Conservation (phyloP, 1,140 invertebrate genomes). For the Chlorops oryzae region DNA sequence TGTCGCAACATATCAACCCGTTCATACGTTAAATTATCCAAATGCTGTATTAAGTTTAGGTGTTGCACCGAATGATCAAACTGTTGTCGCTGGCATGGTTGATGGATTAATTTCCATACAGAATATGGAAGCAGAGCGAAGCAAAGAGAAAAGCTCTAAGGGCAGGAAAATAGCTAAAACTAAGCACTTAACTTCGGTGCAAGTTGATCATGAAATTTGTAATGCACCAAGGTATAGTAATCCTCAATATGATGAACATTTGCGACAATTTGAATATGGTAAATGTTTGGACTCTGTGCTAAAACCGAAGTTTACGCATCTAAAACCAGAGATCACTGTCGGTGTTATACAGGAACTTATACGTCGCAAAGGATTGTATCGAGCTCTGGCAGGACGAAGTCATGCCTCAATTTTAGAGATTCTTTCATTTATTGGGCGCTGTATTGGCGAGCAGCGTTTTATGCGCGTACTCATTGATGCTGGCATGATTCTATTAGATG, state of each 20-base stretch:
- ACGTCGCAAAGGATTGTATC: constrained; percentile 63
- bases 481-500: constrained; percentile 65
- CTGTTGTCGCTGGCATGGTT: constrained; percentile 84
- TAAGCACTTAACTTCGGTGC: constrained; percentile 40
- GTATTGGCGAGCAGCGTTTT: constrained; percentile 70
- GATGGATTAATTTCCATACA: constrained; percentile 84
- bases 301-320: constrained; percentile 53
- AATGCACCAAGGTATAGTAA: constrained; percentile 50
- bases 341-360: constrained; percentile 78
- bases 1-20: constrained; percentile 73
- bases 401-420: constrained; percentile 61
- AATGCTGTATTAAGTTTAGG: constrained; percentile 85
- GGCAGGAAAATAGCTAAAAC: constrained; percentile 10
- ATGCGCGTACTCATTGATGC: constrained; percentile 67
- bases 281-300: constrained; percentile 74
- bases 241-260: constrained; percentile 60
- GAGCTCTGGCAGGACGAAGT: constrained; percentile 64
- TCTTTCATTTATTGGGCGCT: constrained; percentile 68
- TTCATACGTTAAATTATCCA: constrained; percentile 84
- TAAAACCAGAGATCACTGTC: constrained; percentile 70
- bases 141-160: constrained; percentile 31
- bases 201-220: constrained; percentile 53
- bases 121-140: constrained; percentile 59
- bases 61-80: constrained; percentile 72
- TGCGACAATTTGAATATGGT: constrained; percentile 76